Base-by-base conservation (phyloP, 2,113 vertebrate species). In the Suncus etruscus region DNA sequence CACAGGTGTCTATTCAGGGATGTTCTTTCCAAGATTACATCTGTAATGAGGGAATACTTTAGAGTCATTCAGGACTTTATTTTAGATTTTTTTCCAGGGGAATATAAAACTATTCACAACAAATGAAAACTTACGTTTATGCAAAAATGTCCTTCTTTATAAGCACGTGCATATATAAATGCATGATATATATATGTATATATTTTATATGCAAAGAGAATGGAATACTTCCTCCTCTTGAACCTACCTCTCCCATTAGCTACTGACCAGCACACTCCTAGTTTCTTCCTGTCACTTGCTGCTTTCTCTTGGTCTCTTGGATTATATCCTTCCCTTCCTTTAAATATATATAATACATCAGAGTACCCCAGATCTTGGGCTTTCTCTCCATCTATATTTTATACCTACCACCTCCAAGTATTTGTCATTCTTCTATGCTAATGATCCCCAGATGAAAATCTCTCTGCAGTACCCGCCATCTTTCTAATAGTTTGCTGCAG, bases 101-200 rank as follows among this genome's bases (percentile, higher is more conserved):
- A 7, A 83, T 77, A 3, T 73, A 25, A 50, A 75, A 50, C 18
- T 72, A 18, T 11, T 83, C 61, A 6, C 51, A 69, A 83, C 48
- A 77, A 84, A 72, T 92, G 32, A 69, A 86, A 80, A 94, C 58
- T 80, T 72, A 8, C 78, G 66, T 48, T 27, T 89, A 82, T 82
- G 31, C 47, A 48, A 79, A 80, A 78, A 80, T 72, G 15, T 27
- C 8, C 8, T 14, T 61, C 22, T 79, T 32, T 79, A 25, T 89
- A 50, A 91, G 82, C 82, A 51, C 74, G 25, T 87, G 24, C 54
- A 20, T 5, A 5, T 87, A 27, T 31, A 63, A 3, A 4, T 80
- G n/a, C 32, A 8, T 78, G 32, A 68, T 31, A 25, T 70, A 39
- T 45, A 18, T 73, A 29, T 63, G 25, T 12, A 15, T 69, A 45